phyloP scores from a whole-genome alignment of 2,888 invertebrate genomes.

The Napeogenes inachia region DNA sequence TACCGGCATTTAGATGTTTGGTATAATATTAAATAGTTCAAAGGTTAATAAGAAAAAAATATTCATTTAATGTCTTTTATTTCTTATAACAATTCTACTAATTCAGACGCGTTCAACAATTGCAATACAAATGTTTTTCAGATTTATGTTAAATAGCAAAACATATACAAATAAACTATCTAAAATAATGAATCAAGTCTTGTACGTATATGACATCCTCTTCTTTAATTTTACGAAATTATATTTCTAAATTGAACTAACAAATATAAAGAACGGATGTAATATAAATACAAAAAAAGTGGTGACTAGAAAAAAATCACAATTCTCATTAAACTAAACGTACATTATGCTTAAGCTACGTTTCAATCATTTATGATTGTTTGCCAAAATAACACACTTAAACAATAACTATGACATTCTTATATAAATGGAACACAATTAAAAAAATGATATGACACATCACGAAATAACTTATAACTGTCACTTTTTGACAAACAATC shows the following conservation, averaged over 20 bases:
- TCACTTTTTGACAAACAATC: no score
- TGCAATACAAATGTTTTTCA: slow-evolving; percentile 37
- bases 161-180: slow-evolving; percentile 40
- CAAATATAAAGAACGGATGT: slow-evolving; percentile 11
- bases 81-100: slow-evolving; percentile 48
- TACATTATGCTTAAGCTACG: slow-evolving; percentile 13
- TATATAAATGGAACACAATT: no score
- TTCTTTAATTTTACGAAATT: slow-evolving; percentile 6
- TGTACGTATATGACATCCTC: slow-evolving; percentile 20
- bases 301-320: slow-evolving; percentile 50
- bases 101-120: slow-evolving; percentile 53
- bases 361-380: no score
- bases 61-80: slow-evolving; percentile 34
- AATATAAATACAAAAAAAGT: slow-evolving; percentile 22
- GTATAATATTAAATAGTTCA: slow-evolving; percentile 15
- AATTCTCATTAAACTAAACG: slow-evolving; percentile 28
- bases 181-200: slow-evolving; percentile 31
- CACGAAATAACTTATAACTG: no score
- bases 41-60: slow-evolving; percentile 5
- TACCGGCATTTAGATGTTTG: background rate
- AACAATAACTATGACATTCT: no score
- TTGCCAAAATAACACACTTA: no score
- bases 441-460: no score
- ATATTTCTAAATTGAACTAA: slow-evolving; percentile 5
- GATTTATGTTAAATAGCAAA: slow-evolving; percentile 36